A percentile compares a stretch with the other conserved stretches of the same genome.
These are phyloP conservation scores for Pheosia gnoma DNA, from an alignment of 2,888 invertebrate genomes.

Conservation along the genomic window DNA sequence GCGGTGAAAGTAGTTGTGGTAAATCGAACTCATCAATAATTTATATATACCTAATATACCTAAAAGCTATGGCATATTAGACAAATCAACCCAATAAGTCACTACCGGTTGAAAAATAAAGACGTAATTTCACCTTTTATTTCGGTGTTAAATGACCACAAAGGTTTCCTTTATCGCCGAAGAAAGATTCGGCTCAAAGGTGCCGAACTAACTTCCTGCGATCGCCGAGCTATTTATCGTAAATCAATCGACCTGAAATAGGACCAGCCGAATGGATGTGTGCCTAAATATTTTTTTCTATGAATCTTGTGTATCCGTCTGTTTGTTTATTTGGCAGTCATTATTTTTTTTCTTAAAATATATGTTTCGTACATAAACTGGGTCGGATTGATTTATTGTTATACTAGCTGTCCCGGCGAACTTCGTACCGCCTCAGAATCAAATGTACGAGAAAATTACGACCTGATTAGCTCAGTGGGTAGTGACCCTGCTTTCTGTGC, in stretches of 20 bases:
- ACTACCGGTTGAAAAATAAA: neutral
- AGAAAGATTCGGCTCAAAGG: slow-evolving; percentile 5
- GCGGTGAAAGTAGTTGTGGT: too few relatives aligned
- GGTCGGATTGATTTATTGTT: slow-evolving; percentile 5
- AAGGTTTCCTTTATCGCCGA: slow-evolving; percentile 10
- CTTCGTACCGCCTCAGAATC: too few relatives aligned
- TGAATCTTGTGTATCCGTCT: slow-evolving; percentile 1
- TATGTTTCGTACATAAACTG: slow-evolving; percentile 4
- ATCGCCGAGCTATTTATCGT: slow-evolving; percentile 7
- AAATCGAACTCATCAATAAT: too few relatives aligned
- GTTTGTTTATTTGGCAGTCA: slow-evolving; percentile 5
- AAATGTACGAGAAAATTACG: too few relatives aligned
- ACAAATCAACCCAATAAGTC: neutral
- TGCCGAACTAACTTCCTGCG: neutral
- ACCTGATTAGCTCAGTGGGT: too few relatives aligned
- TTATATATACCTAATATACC: too few relatives aligned
- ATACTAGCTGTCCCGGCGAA: neutral
- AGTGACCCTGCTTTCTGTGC: too few relatives aligned
- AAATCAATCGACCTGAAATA: slow-evolving; percentile 8
- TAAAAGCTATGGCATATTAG: neutral
- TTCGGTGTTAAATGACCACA: slow-evolving; percentile 1
- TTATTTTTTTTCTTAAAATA: slow-evolving; percentile 5
- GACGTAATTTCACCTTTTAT: neutral
- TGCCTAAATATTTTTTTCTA: slow-evolving; percentile 11
- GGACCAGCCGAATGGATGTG: neutral